Evolutionary conservation across 2,797 vertebrate genomes (phyloP), one percentile per base, ranked within the genome.

Genomic region (Tokudaia muenninki): DNA sequence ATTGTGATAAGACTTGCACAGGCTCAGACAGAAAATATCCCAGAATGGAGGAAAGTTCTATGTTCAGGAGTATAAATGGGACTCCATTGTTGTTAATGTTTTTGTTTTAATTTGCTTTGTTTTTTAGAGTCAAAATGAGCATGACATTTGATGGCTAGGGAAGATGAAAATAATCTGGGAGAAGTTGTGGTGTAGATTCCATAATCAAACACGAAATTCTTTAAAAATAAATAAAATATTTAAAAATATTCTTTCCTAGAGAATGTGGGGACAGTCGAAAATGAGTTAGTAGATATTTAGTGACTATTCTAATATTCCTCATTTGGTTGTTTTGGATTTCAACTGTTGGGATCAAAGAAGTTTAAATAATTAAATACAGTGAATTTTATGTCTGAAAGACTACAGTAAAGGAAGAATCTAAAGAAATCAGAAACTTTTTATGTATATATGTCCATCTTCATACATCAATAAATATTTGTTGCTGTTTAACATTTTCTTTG

Each of bases 351-450:
- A 67, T 5, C 1, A 83, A 83, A 91, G 55, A 77, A 26, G 3
- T 84, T 96, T 80, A 82, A 81, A 84, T 83, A 80, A 91, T 63
- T 84, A 92, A 79, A 57, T 47, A 3, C 77, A 90, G 75, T 74
- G 11, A 52, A 21, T 74, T 90, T 72, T 92, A 55, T n/a, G 6
- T 75, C 13, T 59, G 16, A 26, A 5, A 91, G 91, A 81, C 1
- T 82, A 17, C 47, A 92, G 6, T 70, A 65, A 82, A 57, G 74
- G 65, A 81, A 13, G 2, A 63, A 41, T 61, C 21, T 9, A 92
- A 89, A 91, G 13, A 24, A 92, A 80, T 47, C 9, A 79, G 24
- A 74, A 87, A 80, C 7, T 0, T 1, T 37, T 87, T 29, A 3
- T 61, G 31, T 5, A 83, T 59, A 55, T 4, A 59, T 44, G 13